A percentile compares a stretch with the other conserved stretches of the same genome.
Conservation (phyloP, 1,140 invertebrate genomes). For the Archivesica marissinica region DNA sequence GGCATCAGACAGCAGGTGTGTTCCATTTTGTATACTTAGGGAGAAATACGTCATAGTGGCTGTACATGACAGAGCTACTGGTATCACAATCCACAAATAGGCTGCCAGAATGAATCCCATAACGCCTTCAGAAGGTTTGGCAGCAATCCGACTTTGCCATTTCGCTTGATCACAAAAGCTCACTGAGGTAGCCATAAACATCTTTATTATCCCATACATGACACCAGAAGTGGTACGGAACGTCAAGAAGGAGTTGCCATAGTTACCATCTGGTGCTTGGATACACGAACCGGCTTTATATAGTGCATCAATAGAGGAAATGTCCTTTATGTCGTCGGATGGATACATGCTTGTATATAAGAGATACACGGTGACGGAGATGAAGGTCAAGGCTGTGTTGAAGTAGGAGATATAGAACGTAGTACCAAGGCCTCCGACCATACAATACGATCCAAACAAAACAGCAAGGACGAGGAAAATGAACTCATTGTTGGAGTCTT, state of each 20-base stretch:
- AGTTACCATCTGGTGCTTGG: conserved; percentile 77
- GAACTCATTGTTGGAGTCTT: conserved; percentile 76
- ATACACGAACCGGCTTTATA: conserved; percentile 74
- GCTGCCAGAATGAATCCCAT: conserved; percentile 82
- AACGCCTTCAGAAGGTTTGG: conserved; percentile 80
- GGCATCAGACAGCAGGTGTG: conserved; percentile 64
- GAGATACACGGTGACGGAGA: conserved; percentile 73
- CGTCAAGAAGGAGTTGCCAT: conserved; percentile 71
- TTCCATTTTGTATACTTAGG: conserved; percentile 65
- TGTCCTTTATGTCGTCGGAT: conserved; percentile 27
- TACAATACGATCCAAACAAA: conserved; percentile 82
- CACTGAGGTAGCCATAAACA: conserved; percentile 78
- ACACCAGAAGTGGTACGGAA: conserved; percentile 68
- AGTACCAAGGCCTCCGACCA: conserved; percentile 83
- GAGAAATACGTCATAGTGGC: conserved; percentile 79
- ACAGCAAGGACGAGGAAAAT: conserved; percentile 74
- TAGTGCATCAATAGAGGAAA: conserved; percentile 63
- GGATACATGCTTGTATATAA: conserved; percentile 65
- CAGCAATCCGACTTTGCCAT: conserved; percentile 79
- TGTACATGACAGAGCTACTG: conserved; percentile 77
- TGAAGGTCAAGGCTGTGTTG: conserved; percentile 82
- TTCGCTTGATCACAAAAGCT: conserved; percentile 83
- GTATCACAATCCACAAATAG: conserved; percentile 82
- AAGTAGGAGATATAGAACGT: conserved; percentile 84
- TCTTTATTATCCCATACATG: conserved; percentile 75